Evolutionary conservation across 2,888 invertebrate species (phyloP).

Genomic region (Uropetala carovei): DNA sequence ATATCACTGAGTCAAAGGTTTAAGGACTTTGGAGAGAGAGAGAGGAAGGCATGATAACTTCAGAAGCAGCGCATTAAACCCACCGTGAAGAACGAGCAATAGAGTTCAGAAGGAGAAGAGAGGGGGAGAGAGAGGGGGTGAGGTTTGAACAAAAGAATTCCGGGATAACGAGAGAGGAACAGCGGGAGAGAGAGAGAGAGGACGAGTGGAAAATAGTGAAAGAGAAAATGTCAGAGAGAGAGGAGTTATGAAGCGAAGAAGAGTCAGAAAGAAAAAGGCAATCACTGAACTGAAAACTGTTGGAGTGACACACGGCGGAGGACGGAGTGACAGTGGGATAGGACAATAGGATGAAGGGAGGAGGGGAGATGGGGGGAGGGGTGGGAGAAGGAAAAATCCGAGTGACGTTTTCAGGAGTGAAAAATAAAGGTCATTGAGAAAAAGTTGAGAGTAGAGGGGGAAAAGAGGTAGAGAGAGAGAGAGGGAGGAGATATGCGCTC

Average conservation of each 20-base stretch:
- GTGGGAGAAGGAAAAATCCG: background rate
- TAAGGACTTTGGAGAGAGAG: conserved; percentile 9
- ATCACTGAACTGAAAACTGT: conserved; percentile 61
- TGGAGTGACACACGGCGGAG: conserved; percentile 42
- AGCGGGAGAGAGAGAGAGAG: background rate
- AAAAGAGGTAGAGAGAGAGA: background rate
- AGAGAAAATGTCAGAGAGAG: background rate
- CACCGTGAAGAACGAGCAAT: conserved; percentile 49
- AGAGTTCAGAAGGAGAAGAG: background rate
- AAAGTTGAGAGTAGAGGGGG: conserved; percentile 9
- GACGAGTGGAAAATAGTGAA: background rate
- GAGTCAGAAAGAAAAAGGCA: conserved; percentile 46
- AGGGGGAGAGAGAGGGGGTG: background rate
- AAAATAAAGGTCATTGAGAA: conserved; percentile 33
- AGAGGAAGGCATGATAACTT: conserved; percentile 40
- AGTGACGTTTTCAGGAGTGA: conserved; percentile 40
- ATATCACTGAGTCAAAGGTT: conserved; percentile 29
- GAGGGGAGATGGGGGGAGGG: background rate
- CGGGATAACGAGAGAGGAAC: too few relatives aligned
- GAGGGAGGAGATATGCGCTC: background rate
- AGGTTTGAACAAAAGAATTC: background rate
- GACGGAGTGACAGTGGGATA: conserved; percentile 37
- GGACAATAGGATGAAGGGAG: background rate
- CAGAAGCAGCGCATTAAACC: conserved; percentile 53
- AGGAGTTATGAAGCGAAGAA: background rate